phyloP scores from a whole-genome alignment of 92 coral and sea anemone species.

The Epizoanthus rinbou region DNA sequence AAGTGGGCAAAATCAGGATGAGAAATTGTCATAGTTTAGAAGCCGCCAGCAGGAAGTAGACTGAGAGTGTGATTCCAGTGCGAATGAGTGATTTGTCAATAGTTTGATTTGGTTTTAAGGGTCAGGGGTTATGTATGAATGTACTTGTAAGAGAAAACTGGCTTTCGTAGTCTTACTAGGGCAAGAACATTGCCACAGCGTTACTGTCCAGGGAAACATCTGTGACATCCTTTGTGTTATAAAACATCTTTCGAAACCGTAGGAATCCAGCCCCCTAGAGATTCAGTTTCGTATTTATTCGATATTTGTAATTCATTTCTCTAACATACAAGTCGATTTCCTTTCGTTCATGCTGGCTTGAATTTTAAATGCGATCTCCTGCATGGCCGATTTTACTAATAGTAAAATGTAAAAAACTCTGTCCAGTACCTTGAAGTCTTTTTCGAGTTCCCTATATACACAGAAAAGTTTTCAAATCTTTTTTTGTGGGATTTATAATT shows the following conservation, averaged over 20 bases:
- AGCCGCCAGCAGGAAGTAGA: slow-evolving; percentile 37
- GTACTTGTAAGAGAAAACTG: not conserved
- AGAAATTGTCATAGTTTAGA: not conserved
- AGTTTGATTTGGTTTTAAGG: slow-evolving; percentile 4
- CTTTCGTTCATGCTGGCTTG: not conserved
- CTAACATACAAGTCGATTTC: not conserved
- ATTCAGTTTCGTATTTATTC: not conserved
- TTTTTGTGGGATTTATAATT: no score
- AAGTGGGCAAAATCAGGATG: not conserved
- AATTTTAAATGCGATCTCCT: not conserved
- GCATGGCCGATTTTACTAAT: no score
- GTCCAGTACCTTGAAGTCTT: no score
- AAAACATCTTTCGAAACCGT: slow-evolving; percentile 15
- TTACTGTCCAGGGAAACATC: not conserved
- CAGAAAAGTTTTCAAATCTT: no score
- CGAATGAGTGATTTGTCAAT: slow-evolving; percentile 11
- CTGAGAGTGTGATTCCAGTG: not conserved
- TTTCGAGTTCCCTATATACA: no score
- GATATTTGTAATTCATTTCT: not conserved
- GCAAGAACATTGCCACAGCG: not conserved
- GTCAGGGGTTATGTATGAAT: slow-evolving; percentile 34
- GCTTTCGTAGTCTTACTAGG: slow-evolving; percentile 1
- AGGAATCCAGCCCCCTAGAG: not conserved
- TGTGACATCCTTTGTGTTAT: not conserved
- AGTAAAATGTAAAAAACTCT: no score